Percentiles rank a stretch among this genome's conserved stretches.
Evolutionary conservation across 2,888 invertebrate genomes (phyloP).

Genomic region (Cosmia pyralina): DNA sequence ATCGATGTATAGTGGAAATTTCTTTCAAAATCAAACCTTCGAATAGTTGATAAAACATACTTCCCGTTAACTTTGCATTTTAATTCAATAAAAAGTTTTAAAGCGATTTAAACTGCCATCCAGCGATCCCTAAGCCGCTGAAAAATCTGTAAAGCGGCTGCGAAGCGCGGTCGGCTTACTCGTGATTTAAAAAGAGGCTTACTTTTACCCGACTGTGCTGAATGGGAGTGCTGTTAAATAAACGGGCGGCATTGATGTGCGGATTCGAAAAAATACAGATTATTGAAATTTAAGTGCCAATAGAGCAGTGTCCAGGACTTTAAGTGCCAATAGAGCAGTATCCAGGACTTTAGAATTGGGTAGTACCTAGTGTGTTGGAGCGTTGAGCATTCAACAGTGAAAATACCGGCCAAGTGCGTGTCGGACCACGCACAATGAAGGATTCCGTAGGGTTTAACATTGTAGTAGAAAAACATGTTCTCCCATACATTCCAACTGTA

Average conservation of each 20-base stretch:
- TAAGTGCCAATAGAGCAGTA: no score
- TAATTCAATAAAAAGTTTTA: constrained; percentile 54
- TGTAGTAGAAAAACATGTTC: no score
- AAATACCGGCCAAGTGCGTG: no score
- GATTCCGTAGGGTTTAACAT: no score
- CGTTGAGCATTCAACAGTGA: neutral
- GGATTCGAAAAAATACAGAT: neutral
- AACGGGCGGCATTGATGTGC: constrained; percentile 12
- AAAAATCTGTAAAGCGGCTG: constrained; percentile 66
- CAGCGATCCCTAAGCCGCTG: constrained; percentile 60
- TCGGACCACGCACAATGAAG: no score
- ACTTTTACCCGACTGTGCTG: constrained; percentile 52
- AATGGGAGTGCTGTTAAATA: constrained; percentile 41
- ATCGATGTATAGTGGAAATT: neutral
- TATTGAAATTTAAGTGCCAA: neutral
- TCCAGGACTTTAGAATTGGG: no score
- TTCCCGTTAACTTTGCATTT: constrained; percentile 37
- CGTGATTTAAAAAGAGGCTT: constrained; percentile 68
- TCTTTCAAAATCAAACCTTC: neutral
- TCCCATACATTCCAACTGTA: no score
- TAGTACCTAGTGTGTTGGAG: no score
- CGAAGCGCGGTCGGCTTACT: constrained; percentile 64
- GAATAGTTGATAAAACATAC: neutral
- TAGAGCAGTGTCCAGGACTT: neutral
- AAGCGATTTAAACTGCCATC: constrained; percentile 49